Base-by-base conservation (phyloP, 2,888 invertebrate genomes). In the Drosophila nigricruria region DNA sequence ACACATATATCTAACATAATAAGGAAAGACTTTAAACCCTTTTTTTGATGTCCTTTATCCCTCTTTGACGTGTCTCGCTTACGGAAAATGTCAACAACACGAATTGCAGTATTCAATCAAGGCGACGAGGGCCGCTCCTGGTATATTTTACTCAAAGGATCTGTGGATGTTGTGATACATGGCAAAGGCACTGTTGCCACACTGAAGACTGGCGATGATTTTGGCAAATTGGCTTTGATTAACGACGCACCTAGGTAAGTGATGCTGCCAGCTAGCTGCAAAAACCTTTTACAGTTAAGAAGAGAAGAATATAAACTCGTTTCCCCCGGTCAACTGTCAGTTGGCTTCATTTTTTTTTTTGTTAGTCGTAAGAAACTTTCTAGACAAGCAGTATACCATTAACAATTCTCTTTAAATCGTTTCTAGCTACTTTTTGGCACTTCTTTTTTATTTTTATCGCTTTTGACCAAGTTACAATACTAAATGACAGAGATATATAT, bases 151-250 rank as follows among this genome's bases (percentile, higher is more conserved):
- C 94, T 97, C 62, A 95, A 96, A 88, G 97, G 97, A 49, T 96
- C 96, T 8, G 97, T 97, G 49, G 96, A 97, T 92, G 97, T 97
- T 65, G 96, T 96, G 78, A 97, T 97, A 81, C 96, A 96, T 91
- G 97, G 96, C 71, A 97, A 97, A 94, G 97, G 97, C 53, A 95
- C 96, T 16, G 97, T 97, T 38, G 96, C 96, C 80, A 96, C 96
- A 47, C 93, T 97, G 42, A 95, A 96, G 91, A 97, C 97, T 93
- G 96, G 97, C 66, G 97, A 97, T 93, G 97, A 97, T 93, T 97
- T 97, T 92, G 97, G 97, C 58, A 97, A 97, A 93, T 93, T 97
- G 83, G 97, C 97, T 49, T 94, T 97, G 79, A 96, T 97, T 83
- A 97, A 97, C 93, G 96, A 97, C 93, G 96, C 96, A 59, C 97